phyloP scores from a whole-genome alignment of 1,140 invertebrate species.

The Protaetia brevitarsis region DNA sequence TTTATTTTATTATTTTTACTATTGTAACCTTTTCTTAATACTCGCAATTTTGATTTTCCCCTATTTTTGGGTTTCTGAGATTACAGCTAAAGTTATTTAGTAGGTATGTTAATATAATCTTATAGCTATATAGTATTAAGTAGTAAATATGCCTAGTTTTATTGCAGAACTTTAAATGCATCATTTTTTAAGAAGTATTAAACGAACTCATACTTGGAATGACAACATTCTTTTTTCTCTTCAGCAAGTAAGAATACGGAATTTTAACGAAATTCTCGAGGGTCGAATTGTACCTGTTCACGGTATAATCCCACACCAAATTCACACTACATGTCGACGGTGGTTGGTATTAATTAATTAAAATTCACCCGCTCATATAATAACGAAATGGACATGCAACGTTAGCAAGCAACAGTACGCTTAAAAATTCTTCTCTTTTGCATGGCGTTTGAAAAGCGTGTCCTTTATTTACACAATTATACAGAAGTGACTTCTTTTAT shows the following conservation, averaged over 20 bases:
- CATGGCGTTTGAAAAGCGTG: conserved; percentile 37
- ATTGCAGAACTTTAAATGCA: too few relatives aligned
- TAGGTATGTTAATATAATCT: too few relatives aligned
- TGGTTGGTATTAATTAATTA: conserved; percentile 20
- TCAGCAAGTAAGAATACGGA: not conserved
- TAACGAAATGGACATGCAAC: conserved; percentile 27
- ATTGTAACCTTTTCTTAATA: too few relatives aligned
- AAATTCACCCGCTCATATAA: conserved; percentile 20
- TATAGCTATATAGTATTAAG: too few relatives aligned
- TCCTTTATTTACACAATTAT: conserved; percentile 46
- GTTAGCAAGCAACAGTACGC: conserved; percentile 27
- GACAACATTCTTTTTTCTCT: too few relatives aligned
- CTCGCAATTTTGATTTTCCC: too few relatives aligned
- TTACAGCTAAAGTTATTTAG: too few relatives aligned
- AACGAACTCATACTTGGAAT: too few relatives aligned
- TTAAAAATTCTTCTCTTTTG: conserved; percentile 31
- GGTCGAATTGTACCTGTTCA: not conserved
- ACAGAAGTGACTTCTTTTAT: conserved; percentile 44
- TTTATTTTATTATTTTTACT: too few relatives aligned
- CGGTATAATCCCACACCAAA: conserved; percentile 3
- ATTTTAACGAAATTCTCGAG: not conserved
- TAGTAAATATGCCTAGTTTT: too few relatives aligned
- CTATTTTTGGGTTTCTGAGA: too few relatives aligned
- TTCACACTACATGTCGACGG: conserved; percentile 5
- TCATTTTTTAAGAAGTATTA: too few relatives aligned